Evolutionary conservation across 2,888 invertebrate species (phyloP), one percentile per base, ranked within the genome.

Genomic region (Drosophila hamatofila): DNA sequence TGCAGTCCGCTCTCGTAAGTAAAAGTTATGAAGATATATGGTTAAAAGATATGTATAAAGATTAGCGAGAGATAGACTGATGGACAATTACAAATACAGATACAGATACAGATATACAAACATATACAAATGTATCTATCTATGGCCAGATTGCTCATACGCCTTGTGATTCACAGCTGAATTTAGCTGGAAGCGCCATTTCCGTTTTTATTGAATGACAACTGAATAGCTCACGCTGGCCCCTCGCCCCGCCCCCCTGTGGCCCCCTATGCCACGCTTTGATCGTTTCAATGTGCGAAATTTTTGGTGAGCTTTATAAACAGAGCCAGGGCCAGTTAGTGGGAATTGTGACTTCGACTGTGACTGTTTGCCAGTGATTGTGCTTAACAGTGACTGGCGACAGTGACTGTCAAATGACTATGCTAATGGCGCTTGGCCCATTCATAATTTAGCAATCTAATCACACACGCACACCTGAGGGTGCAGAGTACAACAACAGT

Each of bases 1-100:
- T 92, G 90, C 90, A 92, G 92, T 83, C 92, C 92, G 69, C 78
- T 93, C 73, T 91, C 92, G 93, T 93, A 90, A 92, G 92, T 92
- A 80, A 23, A 35, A 49, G 66, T 58, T 51, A 33, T 33, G 42
- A 56, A 25, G 23, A 52, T 52, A 33, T 51, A 51, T 51, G 46
- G 25, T 25, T 16, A 30, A 30, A 18, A 18, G 30, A 49, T 49
- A 51, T 51, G 33, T 51, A 33, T 0, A 33, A 23, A 54, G 39
- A 54, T 54, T 54, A 39, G 37, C 54, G 23, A 35, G 3, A 42
- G 30, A 42, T 56, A 56, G 7, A 33, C 0, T 12, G 25, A 56
- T 18, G 23, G 18, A 18, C 30, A 30, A 5, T 6, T 30, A 33
- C 33, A 49, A 6, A 3, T 7, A 16, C 8, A 44, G 21, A 33